A percentile compares a stretch with the other conserved stretches of the same genome.
Conservation (phyloP, 2,797 vertebrate species). For the Adelosebastes latens region DNA sequence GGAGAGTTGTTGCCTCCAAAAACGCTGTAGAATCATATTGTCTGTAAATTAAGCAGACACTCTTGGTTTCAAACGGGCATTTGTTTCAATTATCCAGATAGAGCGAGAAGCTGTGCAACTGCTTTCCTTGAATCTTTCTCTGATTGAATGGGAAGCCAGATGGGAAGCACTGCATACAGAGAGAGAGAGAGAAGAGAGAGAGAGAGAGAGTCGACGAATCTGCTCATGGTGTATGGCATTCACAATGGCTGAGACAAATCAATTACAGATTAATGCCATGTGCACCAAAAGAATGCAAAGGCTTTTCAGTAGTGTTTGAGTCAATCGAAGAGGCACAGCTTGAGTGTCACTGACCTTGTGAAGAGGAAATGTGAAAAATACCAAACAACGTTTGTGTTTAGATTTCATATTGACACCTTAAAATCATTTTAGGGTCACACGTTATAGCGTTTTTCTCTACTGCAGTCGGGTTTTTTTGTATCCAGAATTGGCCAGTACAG, state of each 20-base stretch:
- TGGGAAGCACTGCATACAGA: constrained; percentile 15
- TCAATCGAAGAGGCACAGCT: constrained; percentile 17
- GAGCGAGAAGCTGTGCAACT: constrained; percentile 38
- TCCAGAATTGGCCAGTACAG: background rate
- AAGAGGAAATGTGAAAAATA: constrained; percentile 16
- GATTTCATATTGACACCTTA: background rate
- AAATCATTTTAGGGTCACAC: background rate
- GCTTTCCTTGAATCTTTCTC: constrained; percentile 40
- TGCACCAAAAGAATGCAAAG: constrained; percentile 60
- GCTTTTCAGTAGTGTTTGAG: constrained; percentile 12
- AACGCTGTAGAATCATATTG: constrained; percentile 28
- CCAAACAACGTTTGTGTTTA: background rate
- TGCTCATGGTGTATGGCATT: constrained; percentile 42
- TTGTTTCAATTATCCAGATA: constrained; percentile 63
- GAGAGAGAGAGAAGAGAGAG: background rate
- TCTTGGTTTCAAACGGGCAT: constrained; percentile 56
- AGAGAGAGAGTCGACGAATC: background rate
- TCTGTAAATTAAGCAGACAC: constrained; percentile 58
- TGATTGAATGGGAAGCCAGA: constrained; percentile 55
- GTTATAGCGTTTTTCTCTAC: background rate
- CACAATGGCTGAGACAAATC: constrained; percentile 55
- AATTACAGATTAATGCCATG: constrained; percentile 68
- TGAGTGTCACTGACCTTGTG: constrained; percentile 26
- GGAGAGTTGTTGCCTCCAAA: constrained; percentile 34
- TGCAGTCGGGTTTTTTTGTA: background rate